Evolutionary conservation across 2,113 vertebrate genomes (phyloP).

Genomic region (Rhinogobius similis): DNA sequence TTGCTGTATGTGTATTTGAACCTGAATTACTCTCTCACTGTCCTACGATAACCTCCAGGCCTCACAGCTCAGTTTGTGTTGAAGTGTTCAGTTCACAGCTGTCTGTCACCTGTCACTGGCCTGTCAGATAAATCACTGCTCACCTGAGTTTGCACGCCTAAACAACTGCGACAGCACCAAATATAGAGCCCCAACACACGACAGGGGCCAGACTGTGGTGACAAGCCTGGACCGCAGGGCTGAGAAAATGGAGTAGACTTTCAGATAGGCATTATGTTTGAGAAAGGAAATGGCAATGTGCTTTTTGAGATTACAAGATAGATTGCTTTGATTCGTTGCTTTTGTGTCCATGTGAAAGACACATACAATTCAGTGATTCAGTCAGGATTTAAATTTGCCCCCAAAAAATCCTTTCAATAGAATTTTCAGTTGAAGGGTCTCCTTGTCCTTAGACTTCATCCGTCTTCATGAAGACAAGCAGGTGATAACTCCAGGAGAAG

Average conservation of each 20-base stretch:
- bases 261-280: neutral
- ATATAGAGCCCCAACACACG: neutral
- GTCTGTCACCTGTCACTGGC: neutral
- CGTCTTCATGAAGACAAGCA: too few relatives aligned
- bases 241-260: neutral
- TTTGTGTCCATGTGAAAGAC: too few relatives aligned
- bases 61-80: neutral
- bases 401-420: too few relatives aligned
- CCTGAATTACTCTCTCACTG: neutral
- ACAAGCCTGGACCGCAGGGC: neutral
- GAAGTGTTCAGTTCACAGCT: neutral
- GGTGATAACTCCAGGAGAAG: too few relatives aligned
- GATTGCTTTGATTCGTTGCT: too few relatives aligned
- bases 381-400: too few relatives aligned
- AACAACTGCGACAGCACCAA: neutral
- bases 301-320: too few relatives aligned
- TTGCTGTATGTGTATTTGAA: neutral
- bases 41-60: neutral
- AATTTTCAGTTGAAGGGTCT: too few relatives aligned
- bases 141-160: neutral
- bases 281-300: neutral
- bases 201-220: neutral
- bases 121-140: constrained; percentile 1
- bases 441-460: too few relatives aligned
- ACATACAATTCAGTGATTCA: too few relatives aligned